Base-by-base conservation (phyloP, 2,888 invertebrate species). In the Lepas anatifera region DNA sequence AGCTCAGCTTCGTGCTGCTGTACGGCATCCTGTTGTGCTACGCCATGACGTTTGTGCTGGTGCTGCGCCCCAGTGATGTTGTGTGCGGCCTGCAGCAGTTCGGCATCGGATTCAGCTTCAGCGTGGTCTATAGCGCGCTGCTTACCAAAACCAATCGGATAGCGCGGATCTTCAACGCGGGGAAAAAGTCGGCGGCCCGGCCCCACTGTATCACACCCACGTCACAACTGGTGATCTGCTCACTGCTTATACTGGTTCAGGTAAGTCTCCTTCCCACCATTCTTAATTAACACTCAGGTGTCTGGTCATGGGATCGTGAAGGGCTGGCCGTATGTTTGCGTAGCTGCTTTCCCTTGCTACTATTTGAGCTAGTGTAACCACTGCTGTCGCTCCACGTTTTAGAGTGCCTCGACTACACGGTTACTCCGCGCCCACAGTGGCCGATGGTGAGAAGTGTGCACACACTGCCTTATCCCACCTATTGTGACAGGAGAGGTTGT, bases 91-190 rank as follows among this genome's bases (percentile, higher is more conserved):
- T 95, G 73, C 90, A 96, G 80, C 89, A 92, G 90, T 91, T 77
- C 69, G 75, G 76, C 68, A 77, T 77, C 18, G 77, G 78, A 41
- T 90, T 97, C 79, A 94, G 95, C 78, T 98, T 98, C 83, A 93
- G 96, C 0, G 90, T 97, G 67, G 95, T 99, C 52, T 98, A 98
- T 82, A 95, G 95, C 0, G 95, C 98, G 0, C 84, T 99, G 39
- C 85, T 98, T 69, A 98, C 97, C 68, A 97, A 98, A 84, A 98
- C 98, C 18, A 98, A 97, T 82, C 84, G 98, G 69, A 99, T 98
- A 74, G 90, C 96, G 0, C 84, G 98, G 68, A 98, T 98, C 78
- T 92, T 98, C 81, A 93, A 95, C 79, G 95, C 96, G 22, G 92
- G 95, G 77, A 95, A 95, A 79, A 90, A 91, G 77, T 91, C 95